Evolutionary conservation across 2,113 vertebrate genomes (phyloP).

Genomic region (Thalassoma bifasciatum): DNA sequence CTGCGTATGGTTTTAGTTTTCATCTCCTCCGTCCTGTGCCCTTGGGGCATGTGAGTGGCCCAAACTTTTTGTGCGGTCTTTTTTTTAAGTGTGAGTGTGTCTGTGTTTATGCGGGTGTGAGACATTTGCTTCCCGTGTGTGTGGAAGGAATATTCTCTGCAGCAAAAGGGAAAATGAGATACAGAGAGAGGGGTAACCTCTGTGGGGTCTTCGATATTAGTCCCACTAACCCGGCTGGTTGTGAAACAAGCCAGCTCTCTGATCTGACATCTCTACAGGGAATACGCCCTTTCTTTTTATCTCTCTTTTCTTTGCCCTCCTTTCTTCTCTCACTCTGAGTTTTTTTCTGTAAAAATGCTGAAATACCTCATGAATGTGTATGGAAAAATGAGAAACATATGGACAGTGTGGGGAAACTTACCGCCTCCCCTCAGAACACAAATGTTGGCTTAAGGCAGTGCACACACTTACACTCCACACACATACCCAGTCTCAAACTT

Average conservation of each 20-base stretch:
- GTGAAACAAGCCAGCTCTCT: slow-evolving; percentile 77
- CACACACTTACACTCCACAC: slow-evolving; percentile 49
- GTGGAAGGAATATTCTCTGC: slow-evolving; percentile 19
- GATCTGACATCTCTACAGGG: slow-evolving; percentile 75
- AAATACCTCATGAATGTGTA: slow-evolving; percentile 79
- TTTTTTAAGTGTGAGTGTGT: slow-evolving; percentile 41
- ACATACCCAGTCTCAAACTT: slow-evolving; percentile 13
- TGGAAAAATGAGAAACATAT: slow-evolving; percentile 76
- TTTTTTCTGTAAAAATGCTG: slow-evolving; percentile 63
- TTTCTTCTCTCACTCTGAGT: slow-evolving; percentile 18
- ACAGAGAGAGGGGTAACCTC: slow-evolving; percentile 48
- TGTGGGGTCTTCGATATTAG: slow-evolving; percentile 75
- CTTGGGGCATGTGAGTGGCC: slow-evolving; percentile 62
- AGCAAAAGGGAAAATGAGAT: slow-evolving; percentile 21
- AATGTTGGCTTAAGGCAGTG: slow-evolving; percentile 75
- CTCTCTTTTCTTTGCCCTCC: slow-evolving; percentile 43
- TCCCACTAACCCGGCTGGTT: slow-evolving; percentile 60
- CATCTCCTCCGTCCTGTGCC: slow-evolving; percentile 60
- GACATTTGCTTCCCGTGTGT: slow-evolving; percentile 39
- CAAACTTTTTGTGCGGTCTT: slow-evolving; percentile 68
- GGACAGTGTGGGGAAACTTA: slow-evolving; percentile 54
- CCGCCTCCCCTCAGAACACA: slow-evolving; percentile 62
- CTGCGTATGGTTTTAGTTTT: slow-evolving; percentile 75
- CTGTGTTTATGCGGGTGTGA: slow-evolving; percentile 41
- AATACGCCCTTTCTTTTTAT: slow-evolving; percentile 66